Conservation (phyloP, 2,888 invertebrate genomes). For the Oxytorus armatus region DNA sequence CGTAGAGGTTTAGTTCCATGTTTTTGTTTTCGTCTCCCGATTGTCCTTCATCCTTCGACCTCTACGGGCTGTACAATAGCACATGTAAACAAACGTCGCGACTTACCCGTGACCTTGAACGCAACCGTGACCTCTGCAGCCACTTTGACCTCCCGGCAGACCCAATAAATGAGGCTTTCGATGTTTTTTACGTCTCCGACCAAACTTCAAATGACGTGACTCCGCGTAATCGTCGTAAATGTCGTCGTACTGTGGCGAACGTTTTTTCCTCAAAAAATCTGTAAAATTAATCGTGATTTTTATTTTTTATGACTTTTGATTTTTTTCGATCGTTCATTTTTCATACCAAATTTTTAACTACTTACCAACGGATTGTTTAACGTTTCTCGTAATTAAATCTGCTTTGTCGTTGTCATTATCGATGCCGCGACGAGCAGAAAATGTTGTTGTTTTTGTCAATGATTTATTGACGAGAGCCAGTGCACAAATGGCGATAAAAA, state of each 20-base stretch:
- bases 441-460: not conserved
- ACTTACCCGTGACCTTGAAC: conserved; percentile 67
- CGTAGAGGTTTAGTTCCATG: too few species aligned
- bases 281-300: not conserved
- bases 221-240: conserved; percentile 68
- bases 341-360: too few species aligned
- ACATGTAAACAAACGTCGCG: too few species aligned
- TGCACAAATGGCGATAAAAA: conserved; percentile 20
- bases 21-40: too few species aligned
- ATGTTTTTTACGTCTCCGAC: conserved; percentile 62
- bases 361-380: too few species aligned
- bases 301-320: not conserved
- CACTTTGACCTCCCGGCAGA: conserved; percentile 62
- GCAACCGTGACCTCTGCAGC: conserved; percentile 68
- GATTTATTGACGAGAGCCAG: conserved; percentile 12
- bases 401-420: not conserved
- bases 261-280: conserved; percentile 27
- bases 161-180: conserved; percentile 48
- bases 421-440: not conserved
- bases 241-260: conserved; percentile 9
- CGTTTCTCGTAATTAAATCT: not conserved
- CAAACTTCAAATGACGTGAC: conserved; percentile 66
- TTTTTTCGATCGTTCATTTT: too few species aligned
- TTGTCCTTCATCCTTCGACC: too few species aligned
- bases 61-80: too few species aligned